phyloP scores from a whole-genome alignment of 2,888 invertebrate genomes.

The Polyommatus icarus region DNA sequence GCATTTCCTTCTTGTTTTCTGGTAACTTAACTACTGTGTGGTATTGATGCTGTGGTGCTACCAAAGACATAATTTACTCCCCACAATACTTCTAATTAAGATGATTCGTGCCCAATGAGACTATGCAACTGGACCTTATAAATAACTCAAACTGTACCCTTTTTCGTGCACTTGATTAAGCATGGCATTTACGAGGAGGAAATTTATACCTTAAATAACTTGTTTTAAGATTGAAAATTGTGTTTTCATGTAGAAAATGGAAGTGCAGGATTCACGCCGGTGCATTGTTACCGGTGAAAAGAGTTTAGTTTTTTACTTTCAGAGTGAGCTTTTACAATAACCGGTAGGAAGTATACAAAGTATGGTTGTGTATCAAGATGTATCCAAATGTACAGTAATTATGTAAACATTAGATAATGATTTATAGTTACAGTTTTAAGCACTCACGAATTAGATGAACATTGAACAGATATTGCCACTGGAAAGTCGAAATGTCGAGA shows the following conservation, averaged over 20 bases:
- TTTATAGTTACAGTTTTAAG: too few relatives aligned
- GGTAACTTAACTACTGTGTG: too few relatives aligned
- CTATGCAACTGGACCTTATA: constrained; percentile 72
- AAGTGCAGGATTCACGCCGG: constrained; percentile 54
- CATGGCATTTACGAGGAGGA: constrained; percentile 42
- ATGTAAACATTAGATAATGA: too few relatives aligned
- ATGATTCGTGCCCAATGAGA: constrained; percentile 72
- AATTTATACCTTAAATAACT: constrained; percentile 50
- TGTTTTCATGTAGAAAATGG: constrained; percentile 46
- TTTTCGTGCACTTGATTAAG: constrained; percentile 59
- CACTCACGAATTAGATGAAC: too few relatives aligned
- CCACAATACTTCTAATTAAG: constrained; percentile 79
- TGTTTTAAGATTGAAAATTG: constrained; percentile 52
- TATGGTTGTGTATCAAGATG: too few relatives aligned
- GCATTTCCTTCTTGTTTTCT: too few relatives aligned
- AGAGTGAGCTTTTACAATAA: not conserved
- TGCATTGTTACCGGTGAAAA: constrained; percentile 55
- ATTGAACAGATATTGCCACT: too few relatives aligned
- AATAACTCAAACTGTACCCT: constrained; percentile 74
- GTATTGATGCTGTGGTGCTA: constrained; percentile 37
- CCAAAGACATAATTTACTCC: constrained; percentile 70
- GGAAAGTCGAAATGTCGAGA: too few relatives aligned
- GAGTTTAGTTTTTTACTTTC: not conserved
- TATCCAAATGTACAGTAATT: too few relatives aligned
- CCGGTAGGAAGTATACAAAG: not conserved